phyloP scores from a whole-genome alignment of 2,888 invertebrate genomes.

The Spodoptera picta region DNA sequence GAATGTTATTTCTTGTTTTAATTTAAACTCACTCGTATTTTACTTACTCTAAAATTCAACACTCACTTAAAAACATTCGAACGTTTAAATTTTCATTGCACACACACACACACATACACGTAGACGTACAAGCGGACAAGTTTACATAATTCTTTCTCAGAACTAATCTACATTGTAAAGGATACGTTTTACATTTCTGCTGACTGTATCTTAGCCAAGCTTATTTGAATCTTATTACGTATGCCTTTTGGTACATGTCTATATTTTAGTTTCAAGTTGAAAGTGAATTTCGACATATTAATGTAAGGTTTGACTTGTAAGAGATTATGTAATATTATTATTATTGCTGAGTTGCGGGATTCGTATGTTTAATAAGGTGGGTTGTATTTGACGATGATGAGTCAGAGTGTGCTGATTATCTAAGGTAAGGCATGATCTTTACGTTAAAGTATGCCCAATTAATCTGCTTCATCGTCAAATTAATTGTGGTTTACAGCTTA shows the following conservation, averaged over 20 bases:
- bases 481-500: too few species aligned
- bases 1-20: too few species aligned
- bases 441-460: too few species aligned
- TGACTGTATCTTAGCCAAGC: constrained; percentile 41
- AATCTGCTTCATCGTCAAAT: too few species aligned
- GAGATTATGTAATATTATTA: too few species aligned
- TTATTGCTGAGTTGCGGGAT: neutral
- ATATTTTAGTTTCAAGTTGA: too few species aligned
- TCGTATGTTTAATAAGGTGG: too few species aligned
- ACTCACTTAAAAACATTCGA: constrained; percentile 56
- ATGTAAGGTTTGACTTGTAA: too few species aligned
- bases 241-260: neutral
- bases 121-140: neutral
- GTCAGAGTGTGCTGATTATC: too few species aligned
- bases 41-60: constrained; percentile 51
- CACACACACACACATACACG: constrained; percentile 30
- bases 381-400: too few species aligned
- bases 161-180: constrained; percentile 69
- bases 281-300: constrained; percentile 2
- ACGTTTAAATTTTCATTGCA: constrained; percentile 45
- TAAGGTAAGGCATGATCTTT: too few species aligned
- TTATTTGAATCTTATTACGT: constrained; percentile 28
- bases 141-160: constrained; percentile 59
- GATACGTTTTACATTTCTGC: constrained; percentile 39
- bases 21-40: neutral